Conservation (phyloP, 2,888 invertebrate species). For the Trichacis sp. region DNA sequence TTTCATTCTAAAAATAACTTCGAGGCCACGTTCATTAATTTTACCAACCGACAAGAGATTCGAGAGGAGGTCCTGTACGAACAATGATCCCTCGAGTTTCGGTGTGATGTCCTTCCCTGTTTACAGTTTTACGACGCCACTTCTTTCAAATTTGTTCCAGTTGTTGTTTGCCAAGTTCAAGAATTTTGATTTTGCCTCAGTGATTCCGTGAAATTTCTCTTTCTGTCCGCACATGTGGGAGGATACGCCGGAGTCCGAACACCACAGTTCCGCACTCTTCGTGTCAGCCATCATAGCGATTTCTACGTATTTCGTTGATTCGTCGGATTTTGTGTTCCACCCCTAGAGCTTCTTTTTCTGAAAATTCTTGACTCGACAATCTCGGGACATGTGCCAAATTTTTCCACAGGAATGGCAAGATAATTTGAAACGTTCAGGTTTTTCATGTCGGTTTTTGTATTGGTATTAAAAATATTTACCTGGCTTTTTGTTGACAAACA, state of each 20-base stretch:
- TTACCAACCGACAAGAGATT: too few species aligned
- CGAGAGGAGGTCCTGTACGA: too few species aligned
- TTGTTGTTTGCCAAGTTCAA: too few species aligned
- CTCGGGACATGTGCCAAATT: neutral
- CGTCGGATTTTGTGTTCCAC: neutral
- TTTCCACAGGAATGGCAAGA: neutral
- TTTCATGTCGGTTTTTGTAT: neutral
- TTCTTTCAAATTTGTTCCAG: conserved; percentile 15
- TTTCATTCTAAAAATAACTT: too few species aligned
- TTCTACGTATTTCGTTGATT: too few species aligned
- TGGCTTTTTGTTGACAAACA: neutral
- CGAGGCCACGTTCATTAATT: too few species aligned
- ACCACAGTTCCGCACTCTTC: too few species aligned
- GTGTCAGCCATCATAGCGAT: too few species aligned
- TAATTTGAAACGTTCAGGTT: neutral
- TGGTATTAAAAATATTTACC: neutral
- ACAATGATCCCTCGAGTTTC: too few species aligned
- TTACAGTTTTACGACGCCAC: conserved; percentile 8
- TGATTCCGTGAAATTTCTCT: conserved; percentile 9
- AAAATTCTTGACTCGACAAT: neutral
- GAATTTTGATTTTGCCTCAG: neutral
- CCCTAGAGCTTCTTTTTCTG: neutral
- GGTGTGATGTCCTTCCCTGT: too few species aligned
- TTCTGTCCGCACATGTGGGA: conserved; percentile 15
- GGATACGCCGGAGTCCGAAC: conserved; percentile 19